Evolutionary conservation across 2,797 vertebrate species (phyloP), one percentile per base, ranked within the genome.

Genomic region (Lepus oiostolus): DNA sequence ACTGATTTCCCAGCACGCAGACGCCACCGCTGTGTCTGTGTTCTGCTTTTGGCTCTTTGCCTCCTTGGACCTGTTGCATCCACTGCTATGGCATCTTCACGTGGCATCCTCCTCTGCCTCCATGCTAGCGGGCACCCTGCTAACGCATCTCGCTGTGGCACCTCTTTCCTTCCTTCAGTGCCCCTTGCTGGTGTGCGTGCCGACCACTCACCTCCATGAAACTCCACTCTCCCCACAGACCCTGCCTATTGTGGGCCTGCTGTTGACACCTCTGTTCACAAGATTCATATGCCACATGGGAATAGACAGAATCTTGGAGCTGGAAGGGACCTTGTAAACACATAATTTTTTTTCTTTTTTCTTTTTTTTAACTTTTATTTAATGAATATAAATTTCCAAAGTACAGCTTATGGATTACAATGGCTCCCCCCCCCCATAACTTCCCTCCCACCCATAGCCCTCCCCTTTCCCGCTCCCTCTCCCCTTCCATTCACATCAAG

Each of bases 271-370:
- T 81, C 19, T 91, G 62, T 42, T 42, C 26, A 38, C 16, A 70
- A 68, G 32, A 42, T 82, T 89, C n/a, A 24, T 71, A 3, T 77
- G 42, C 70, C 24, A 67, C n/a, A 60, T 24, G 67, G 38, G 63
- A 76, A 52, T 85, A 95, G 42, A 88, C 42, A 42, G 42, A 42
- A 75, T 65, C 47, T 67, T 93, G 58, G 58, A 79, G 11, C 21
- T 32, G 28, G 50, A 84, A 81, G 68, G 26, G 17, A 74, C 52
- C n/a, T 84, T 28, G 13, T 80, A 38, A 88, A 70, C 85, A 91
- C 42, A 76, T 65, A 35, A 85, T 17, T 35, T 35, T 35, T 35
- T 35, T 35, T 35, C 35, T 35, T 35, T 35, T 35, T 35, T 35
- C 4, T 35, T 35, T 35, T 35, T 35, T 35, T 35, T 35, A 35